Percentiles rank a stretch among this genome's conserved stretches.
Evolutionary conservation across 2,797 vertebrate species (phyloP).

Genomic region (Gallinago solitaria): DNA sequence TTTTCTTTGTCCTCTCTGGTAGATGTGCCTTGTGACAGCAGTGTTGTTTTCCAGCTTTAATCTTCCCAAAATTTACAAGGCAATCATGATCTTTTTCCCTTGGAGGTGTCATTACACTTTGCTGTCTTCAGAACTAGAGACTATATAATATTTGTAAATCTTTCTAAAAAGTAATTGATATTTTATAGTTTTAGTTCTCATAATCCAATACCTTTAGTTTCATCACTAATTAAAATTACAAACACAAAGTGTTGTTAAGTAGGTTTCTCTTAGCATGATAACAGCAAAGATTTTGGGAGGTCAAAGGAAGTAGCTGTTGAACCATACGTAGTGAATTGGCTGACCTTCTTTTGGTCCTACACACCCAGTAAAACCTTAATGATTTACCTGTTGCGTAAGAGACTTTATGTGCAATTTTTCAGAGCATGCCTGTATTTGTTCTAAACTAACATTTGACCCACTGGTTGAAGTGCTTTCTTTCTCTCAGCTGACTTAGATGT

Average conservation of each 20-base stretch:
- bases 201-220: background rate
- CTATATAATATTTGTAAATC: background rate
- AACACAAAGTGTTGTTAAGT: background rate
- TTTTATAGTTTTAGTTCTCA: background rate
- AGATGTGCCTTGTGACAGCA: accelerated
- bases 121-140: background rate
- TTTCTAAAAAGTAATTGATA: background rate
- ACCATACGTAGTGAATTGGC: background rate
- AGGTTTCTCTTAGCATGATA: background rate
- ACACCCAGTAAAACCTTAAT: background rate
- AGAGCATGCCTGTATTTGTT: background rate
- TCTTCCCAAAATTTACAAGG: background rate
- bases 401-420: background rate
- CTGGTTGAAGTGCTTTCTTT: background rate
- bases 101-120: background rate
- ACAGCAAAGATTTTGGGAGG: background rate
- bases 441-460: background rate
- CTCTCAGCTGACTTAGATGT: background rate
- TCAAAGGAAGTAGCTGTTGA: background rate
- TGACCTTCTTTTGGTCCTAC: background rate
- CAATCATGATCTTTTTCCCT: background rate
- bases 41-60: background rate
- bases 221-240: background rate
- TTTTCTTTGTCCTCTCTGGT: background rate
- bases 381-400: background rate